phyloP scores from a whole-genome alignment of 1,140 invertebrate species.

The Aphelinus atriplicis region DNA sequence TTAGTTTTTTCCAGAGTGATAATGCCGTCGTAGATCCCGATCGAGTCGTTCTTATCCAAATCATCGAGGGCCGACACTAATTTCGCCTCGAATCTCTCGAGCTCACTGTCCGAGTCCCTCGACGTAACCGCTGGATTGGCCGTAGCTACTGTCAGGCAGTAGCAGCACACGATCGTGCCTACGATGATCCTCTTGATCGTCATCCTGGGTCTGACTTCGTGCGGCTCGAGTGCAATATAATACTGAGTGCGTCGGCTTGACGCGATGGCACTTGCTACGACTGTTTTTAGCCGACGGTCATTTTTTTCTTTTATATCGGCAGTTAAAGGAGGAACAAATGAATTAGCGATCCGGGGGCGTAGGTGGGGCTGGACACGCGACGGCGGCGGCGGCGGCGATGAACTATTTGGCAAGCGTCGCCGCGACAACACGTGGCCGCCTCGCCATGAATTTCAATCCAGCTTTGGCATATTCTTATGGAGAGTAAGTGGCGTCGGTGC shows the following conservation, averaged over 20 bases:
- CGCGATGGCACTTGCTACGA: constrained; percentile 48
- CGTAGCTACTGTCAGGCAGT: constrained; percentile 37
- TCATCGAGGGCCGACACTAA: constrained; percentile 55
- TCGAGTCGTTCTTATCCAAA: constrained; percentile 50
- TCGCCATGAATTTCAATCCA: constrained; percentile 62
- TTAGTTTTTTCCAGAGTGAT: constrained; percentile 57
- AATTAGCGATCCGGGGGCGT: constrained; percentile 44
- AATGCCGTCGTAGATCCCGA: constrained; percentile 55
- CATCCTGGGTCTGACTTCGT: constrained; percentile 27
- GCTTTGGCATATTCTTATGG: constrained; percentile 15
- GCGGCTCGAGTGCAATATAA: too few species aligned
- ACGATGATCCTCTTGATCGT: constrained; percentile 39
- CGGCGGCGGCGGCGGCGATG: constrained; percentile 44
- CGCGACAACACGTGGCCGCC: constrained; percentile 32
- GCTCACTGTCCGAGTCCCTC: constrained; percentile 22
- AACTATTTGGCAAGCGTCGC: constrained; percentile 64
- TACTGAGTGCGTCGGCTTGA: background rate
- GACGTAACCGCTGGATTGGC: constrained; percentile 34
- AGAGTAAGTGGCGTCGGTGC: constrained; percentile 39
- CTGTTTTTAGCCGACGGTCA: constrained; percentile 52
- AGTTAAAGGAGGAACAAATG: constrained; percentile 23
- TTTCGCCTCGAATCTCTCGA: constrained; percentile 48
- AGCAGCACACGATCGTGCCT: constrained; percentile 42
- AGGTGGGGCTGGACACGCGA: constrained; percentile 19
- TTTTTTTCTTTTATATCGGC: constrained; percentile 63